A percentile compares a stretch with the other conserved stretches of the same genome.
These are phyloP conservation scores for Hippocampus guttulatus DNA, from an alignment of 2,113 vertebrate species.

Conservation along the genomic window DNA sequence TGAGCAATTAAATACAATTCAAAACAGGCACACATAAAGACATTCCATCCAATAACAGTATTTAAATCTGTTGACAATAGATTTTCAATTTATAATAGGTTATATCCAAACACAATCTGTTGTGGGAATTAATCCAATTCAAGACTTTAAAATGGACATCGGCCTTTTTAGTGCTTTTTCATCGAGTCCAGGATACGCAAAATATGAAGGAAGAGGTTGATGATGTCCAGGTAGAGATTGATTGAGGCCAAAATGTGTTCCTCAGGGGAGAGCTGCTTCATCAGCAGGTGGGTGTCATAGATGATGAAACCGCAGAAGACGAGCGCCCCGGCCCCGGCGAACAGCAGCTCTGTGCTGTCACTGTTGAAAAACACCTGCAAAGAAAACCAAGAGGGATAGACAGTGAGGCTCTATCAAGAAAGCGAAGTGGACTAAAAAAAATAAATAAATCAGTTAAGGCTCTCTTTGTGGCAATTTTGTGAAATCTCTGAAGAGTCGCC, in stretches of 20 bases:
- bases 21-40: neutral
- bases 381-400: neutral
- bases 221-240: slow-evolving; percentile 91
- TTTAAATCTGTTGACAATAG: neutral
- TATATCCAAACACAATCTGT: neutral
- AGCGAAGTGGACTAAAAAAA: neutral
- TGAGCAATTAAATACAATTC: neutral
- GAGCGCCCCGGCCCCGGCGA: slow-evolving; percentile 81
- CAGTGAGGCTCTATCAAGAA: neutral
- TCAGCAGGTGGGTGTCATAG: slow-evolving; percentile 88
- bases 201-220: slow-evolving; percentile 91
- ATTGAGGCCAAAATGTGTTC: slow-evolving; percentile 91
- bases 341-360: slow-evolving; percentile 78
- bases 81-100: neutral
- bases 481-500: neutral
- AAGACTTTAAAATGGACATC: neutral
- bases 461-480: neutral
- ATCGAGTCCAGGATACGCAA: slow-evolving; percentile 82
- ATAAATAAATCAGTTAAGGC: neutral
- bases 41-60: neutral
- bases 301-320: slow-evolving; percentile 97
- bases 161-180: slow-evolving; percentile 82
- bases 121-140: neutral
- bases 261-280: slow-evolving; percentile 93
- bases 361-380: slow-evolving; percentile 83